phyloP scores from a whole-genome alignment of 2,888 invertebrate genomes.

The Autographa pulchrina region DNA sequence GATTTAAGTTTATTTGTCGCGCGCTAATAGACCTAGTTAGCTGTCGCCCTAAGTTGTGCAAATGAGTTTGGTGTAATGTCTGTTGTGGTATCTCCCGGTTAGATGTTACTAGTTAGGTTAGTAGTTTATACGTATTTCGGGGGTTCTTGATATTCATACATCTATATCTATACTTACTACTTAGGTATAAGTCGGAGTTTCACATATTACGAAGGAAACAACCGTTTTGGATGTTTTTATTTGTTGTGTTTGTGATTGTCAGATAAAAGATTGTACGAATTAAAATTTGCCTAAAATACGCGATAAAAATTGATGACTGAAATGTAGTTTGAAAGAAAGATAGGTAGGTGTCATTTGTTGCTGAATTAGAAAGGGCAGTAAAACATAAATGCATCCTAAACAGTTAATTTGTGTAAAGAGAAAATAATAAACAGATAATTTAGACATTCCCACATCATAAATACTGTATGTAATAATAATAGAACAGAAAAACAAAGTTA shows the following conservation, averaged over 20 bases:
- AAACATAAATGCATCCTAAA: background rate
- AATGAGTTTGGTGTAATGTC: conserved; percentile 49
- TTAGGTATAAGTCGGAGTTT: too few species aligned
- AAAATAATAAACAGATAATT: conserved; percentile 1
- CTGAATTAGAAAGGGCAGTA: background rate
- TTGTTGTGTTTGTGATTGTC: too few species aligned
- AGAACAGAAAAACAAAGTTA: conserved; percentile 16
- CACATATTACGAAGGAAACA: too few species aligned
- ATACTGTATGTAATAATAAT: background rate
- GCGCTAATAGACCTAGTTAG: conserved; percentile 46
- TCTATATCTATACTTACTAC: too few species aligned
- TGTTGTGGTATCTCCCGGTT: conserved; percentile 18
- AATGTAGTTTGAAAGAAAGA: too few species aligned
- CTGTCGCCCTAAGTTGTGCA: conserved; percentile 45
- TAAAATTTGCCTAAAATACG: too few species aligned
- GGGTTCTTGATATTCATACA: background rate
- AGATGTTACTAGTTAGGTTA: conserved; percentile 15
- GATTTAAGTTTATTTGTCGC: conserved; percentile 57
- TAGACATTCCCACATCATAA: background rate
- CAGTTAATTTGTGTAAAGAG: background rate
- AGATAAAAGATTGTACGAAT: too few species aligned
- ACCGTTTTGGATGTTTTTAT: too few species aligned
- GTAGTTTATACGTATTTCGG: background rate
- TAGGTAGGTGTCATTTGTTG: too few species aligned
- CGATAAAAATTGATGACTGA: too few species aligned